Percentiles rank a stretch among this genome's conserved stretches.
phyloP scores from a whole-genome alignment of 2,113 vertebrate species.

The cat (Felis catus) region F.catus_Fca126_mat1.0 CM031413.1:137787001-137787500 shows the following conservation, averaged over 20 bases:
- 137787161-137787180: neutral
- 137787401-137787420: neutral
- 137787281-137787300: neutral
- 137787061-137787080: neutral
- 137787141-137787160: neutral
- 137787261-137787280: neutral
- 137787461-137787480: neutral
- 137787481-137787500: neutral
- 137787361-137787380: neutral
- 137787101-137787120: neutral
- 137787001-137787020: neutral
- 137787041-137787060: neutral
- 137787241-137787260: neutral
- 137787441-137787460: neutral
- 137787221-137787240: neutral
- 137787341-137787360: neutral
- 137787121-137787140: neutral
- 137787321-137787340: neutral
- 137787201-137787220: neutral
- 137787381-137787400: neutral
- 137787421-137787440: neutral
- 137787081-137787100: neutral
- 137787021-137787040: neutral
- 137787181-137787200: neutral
- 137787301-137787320: neutral